Conservation (phyloP, 2,113 vertebrate genomes). For the Planiliza haematocheilus region DNA sequence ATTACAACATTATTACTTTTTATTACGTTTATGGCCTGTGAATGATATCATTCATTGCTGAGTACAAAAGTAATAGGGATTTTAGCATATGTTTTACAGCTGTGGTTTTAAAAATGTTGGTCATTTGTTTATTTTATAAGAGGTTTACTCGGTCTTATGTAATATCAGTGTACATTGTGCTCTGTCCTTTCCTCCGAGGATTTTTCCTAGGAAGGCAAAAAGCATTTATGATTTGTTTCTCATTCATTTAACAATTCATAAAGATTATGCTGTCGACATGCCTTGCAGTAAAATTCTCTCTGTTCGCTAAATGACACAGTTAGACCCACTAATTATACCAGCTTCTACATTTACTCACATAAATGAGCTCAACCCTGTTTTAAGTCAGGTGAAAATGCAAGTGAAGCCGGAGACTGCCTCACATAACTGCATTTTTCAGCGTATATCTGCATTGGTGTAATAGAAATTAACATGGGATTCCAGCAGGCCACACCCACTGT, state of each 20-base stretch:
- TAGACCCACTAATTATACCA: not conserved
- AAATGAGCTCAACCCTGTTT: not conserved
- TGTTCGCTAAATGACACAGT: not conserved
- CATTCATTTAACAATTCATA: no score
- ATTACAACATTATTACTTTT: no score
- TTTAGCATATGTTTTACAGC: not conserved
- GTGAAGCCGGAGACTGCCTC: not conserved
- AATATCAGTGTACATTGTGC: not conserved
- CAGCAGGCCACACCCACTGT: constrained; percentile 59
- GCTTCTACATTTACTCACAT: no score
- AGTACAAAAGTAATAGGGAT: no score
- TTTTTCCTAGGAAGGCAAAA: not conserved
- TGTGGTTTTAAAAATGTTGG: not conserved
- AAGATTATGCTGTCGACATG: no score
- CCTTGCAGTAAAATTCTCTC: constrained; percentile 6
- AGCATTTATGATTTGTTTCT: not conserved
- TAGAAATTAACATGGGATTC: constrained; percentile 17
- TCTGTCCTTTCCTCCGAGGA: not conserved
- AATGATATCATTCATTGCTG: no score
- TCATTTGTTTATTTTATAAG: not conserved
- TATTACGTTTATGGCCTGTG: no score
- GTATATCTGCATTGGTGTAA: constrained; percentile 48
- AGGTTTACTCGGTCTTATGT: not conserved
- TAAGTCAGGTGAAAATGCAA: not conserved
- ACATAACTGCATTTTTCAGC: constrained; percentile 20